Evolutionary conservation across 2,113 vertebrate species (phyloP).

Genomic region (Leucopsar rothschildi): DNA sequence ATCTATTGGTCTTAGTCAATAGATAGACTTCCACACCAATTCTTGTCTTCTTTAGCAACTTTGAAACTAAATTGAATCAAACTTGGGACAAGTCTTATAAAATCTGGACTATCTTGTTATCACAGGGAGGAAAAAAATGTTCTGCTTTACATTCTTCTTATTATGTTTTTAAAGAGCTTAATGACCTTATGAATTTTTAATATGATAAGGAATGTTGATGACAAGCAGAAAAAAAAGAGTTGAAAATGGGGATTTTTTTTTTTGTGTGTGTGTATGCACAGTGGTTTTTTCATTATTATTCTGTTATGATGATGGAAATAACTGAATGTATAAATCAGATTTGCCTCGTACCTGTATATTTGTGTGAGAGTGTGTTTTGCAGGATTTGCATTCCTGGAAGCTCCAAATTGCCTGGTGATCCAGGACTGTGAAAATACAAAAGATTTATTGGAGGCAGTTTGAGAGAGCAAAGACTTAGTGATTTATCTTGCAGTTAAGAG

Average conservation of each 20-base stretch:
- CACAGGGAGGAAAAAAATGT: neutral
- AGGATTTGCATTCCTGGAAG: neutral
- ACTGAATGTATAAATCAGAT: neutral
- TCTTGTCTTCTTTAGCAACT: neutral
- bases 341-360: neutral
- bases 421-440: neutral
- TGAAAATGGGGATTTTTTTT: rapidly evolving
- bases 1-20: neutral
- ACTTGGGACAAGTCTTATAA: neutral
- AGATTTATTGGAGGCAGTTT: neutral
- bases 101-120: neutral
- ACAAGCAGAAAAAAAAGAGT: neutral
- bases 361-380: neutral
- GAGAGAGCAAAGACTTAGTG: neutral
- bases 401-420: neutral
- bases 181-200: neutral
- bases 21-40: neutral
- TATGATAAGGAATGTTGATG: neutral
- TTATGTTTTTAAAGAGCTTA: neutral
- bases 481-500: neutral
- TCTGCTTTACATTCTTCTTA: neutral
- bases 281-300: neutral
- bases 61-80: neutral
- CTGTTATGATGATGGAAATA: neutral
- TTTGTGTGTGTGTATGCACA: neutral